Conservation (phyloP, 2,797 vertebrate genomes). For the Glyptemys insculpta region DNA sequence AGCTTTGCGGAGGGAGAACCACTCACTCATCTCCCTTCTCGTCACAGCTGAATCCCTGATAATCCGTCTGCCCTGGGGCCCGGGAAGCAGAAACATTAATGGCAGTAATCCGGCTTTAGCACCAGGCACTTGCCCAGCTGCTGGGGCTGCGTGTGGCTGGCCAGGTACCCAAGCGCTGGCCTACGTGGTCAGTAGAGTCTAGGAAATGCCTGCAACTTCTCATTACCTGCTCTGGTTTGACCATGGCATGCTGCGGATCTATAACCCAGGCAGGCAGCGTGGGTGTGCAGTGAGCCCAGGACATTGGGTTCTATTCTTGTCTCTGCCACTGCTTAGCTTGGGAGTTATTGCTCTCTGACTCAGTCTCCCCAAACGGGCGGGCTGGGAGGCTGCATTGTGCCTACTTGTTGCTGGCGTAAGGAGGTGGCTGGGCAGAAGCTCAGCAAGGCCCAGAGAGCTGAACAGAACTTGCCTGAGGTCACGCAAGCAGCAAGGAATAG, state of each 20-base stretch:
- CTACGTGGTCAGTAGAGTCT: fast-evolving
- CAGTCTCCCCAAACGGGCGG: neutral
- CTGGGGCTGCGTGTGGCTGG: neutral
- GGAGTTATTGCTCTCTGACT: neutral
- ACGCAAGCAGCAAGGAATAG: neutral
- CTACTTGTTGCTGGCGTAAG: neutral
- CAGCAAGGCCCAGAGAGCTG: neutral
- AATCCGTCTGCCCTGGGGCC: conserved; percentile 42
- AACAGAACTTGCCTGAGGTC: neutral
- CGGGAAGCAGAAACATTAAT: conserved; percentile 14
- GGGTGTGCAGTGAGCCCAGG: neutral
- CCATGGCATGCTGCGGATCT: neutral
- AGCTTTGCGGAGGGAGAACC: neutral
- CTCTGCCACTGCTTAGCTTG: neutral
- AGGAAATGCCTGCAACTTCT: neutral
- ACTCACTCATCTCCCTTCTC: neutral
- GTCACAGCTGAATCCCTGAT: conserved; percentile 30
- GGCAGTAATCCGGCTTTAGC: conserved; percentile 73
- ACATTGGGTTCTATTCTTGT: neutral
- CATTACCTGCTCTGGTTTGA: neutral
- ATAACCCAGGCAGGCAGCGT: fast-evolving
- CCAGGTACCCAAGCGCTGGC: neutral
- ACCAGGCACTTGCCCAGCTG: neutral
- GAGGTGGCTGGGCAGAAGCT: neutral
- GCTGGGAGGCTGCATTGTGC: neutral